Percentiles rank a stretch among this genome's conserved stretches.
Evolutionary conservation across 2,888 invertebrate genomes (phyloP).

Genomic region (Heterodera filipjevi): DNA sequence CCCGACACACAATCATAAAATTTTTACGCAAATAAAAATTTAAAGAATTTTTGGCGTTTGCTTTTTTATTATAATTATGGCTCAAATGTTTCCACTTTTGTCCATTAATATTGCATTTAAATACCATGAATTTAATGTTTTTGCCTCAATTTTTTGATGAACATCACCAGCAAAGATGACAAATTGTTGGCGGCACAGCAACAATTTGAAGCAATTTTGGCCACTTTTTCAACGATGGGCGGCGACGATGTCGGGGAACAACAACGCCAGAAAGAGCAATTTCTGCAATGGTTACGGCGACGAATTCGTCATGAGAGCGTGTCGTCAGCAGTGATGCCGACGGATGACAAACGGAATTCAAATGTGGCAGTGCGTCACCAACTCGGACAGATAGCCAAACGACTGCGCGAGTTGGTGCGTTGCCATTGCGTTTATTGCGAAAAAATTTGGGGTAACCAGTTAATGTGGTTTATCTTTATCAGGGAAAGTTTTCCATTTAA

Average conservation of each 20-base stretch:
- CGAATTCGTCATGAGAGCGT: not conserved
- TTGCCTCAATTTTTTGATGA: not conserved
- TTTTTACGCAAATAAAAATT: not conserved
- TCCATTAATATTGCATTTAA: not conserved
- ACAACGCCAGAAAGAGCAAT: not conserved
- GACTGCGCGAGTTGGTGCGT: not conserved
- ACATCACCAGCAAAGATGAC: not conserved
- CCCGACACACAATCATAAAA: slow-evolving; percentile 40
- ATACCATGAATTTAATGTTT: no score
- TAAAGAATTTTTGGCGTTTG: no score
- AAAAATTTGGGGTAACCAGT: no score
- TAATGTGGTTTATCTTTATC: no score
- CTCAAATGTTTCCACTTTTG: no score
- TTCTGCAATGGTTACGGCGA: not conserved
- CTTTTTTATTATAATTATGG: no score
- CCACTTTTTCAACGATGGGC: not conserved
- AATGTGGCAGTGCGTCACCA: not conserved
- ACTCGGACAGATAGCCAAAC: not conserved
- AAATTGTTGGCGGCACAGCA: not conserved
- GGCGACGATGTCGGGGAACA: not conserved
- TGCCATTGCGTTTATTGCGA: no score
- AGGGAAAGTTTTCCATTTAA: no score
- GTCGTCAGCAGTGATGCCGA: not conserved
- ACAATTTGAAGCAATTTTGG: not conserved
- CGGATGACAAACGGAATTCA: not conserved